A percentile compares a stretch with the other conserved stretches of the same genome.
Evolutionary conservation across 1,140 invertebrate genomes (phyloP).

Genomic region (Leptopilina boulardi): DNA sequence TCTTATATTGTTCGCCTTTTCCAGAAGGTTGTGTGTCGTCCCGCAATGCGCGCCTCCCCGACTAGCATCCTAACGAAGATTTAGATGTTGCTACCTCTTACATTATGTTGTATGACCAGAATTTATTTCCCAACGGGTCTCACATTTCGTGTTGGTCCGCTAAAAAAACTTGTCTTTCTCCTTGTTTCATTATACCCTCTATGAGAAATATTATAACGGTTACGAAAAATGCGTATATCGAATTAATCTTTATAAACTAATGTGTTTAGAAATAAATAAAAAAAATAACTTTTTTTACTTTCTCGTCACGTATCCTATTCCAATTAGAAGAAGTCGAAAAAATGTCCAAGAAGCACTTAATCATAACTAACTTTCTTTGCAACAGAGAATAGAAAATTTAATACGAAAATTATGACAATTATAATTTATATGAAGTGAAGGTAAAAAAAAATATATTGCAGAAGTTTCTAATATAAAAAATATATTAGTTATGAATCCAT

Average conservation of each 20-base stretch:
- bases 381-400: too few relatives aligned
- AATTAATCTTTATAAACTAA: neutral
- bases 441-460: too few relatives aligned
- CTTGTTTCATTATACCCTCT: neutral
- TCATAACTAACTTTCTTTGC: too few relatives aligned
- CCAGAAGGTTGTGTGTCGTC: slow-evolving; percentile 34
- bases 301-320: too few relatives aligned
- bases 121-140: slow-evolving; percentile 58
- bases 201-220: neutral
- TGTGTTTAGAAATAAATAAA: too few relatives aligned
- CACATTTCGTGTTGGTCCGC: slow-evolving; percentile 5
- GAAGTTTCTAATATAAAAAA: too few relatives aligned
- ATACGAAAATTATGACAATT: too few relatives aligned
- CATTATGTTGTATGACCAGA: slow-evolving; percentile 64
- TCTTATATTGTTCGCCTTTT: slow-evolving; percentile 63
- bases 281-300: too few relatives aligned
- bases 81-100: slow-evolving; percentile 57
- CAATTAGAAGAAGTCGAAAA: too few relatives aligned
- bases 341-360: too few relatives aligned
- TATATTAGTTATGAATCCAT: too few relatives aligned
- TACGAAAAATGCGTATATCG: neutral
- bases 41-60: slow-evolving; percentile 43
- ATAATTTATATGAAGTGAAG: too few relatives aligned
- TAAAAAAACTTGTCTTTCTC: neutral
- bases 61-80: slow-evolving; percentile 56